Conservation (phyloP, 2,113 vertebrate genomes). For the Bos indicus region DNA sequence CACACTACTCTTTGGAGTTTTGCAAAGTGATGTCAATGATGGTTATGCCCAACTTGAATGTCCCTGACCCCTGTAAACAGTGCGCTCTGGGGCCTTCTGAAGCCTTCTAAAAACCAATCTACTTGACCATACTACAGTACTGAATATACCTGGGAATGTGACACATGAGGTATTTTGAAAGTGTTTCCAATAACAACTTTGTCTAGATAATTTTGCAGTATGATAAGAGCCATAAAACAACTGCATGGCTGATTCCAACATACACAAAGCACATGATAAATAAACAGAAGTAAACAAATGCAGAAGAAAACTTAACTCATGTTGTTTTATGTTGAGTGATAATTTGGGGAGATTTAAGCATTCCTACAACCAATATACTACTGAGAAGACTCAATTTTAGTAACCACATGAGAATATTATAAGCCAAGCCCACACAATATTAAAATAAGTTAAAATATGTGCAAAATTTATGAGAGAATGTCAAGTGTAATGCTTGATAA, state of each 20-base stretch:
- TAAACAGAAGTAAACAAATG: conserved; percentile 25
- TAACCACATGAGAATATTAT: conserved; percentile 76
- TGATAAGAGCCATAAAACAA: background rate
- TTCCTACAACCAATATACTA: conserved; percentile 75
- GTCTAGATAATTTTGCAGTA: conserved; percentile 30
- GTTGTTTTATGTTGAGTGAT: conserved; percentile 69
- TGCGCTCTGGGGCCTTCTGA: background rate
- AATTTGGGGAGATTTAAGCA: conserved; percentile 45
- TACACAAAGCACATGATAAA: conserved; percentile 48
- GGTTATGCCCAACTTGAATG: background rate
- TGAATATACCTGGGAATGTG: background rate
- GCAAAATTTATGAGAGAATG: conserved; percentile 84
- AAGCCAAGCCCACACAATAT: conserved; percentile 78
- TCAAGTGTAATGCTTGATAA: conserved; percentile 86
- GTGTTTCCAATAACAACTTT: background rate
- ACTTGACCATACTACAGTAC: background rate
- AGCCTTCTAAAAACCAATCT: background rate
- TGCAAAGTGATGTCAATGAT: background rate
- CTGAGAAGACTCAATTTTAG: conserved; percentile 75
- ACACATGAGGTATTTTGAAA: background rate
- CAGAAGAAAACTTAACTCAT: conserved; percentile 29
- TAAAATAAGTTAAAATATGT: conserved; percentile 85
- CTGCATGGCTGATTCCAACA: background rate
- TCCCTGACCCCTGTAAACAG: background rate
- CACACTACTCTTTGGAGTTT: background rate